Evolutionary conservation across 2,113 vertebrate genomes (phyloP).

Genomic region (Cygnus buccinator): DNA sequence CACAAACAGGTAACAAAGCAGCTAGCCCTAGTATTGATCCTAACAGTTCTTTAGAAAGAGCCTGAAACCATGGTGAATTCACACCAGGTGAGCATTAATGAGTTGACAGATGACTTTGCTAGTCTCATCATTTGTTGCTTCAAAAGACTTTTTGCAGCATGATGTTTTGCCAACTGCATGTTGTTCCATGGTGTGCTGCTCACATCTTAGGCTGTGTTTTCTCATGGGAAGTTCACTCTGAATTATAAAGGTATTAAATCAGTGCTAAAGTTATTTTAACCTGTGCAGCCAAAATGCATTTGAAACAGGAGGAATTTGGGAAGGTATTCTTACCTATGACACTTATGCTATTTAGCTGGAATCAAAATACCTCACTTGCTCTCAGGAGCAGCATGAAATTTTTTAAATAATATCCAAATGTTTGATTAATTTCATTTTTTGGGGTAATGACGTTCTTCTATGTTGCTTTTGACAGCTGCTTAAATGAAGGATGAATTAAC

Average conservation of each 20-base stretch:
- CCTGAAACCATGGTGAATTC: not conserved
- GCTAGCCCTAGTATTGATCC: not conserved
- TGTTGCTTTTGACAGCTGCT: not conserved
- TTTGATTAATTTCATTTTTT: not conserved
- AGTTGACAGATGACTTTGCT: not conserved
- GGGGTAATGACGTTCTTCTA: not conserved
- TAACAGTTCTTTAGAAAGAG: not conserved
- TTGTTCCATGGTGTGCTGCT: not conserved
- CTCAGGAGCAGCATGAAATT: not conserved
- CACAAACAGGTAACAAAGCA: not conserved
- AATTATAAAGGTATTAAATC: not conserved
- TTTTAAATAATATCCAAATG: not conserved
- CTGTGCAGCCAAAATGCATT: not conserved
- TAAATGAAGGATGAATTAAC: not conserved
- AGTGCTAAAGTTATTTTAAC: not conserved
- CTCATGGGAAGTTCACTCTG: not conserved
- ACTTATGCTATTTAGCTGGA: rapidly evolving
- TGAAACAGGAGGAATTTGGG: not conserved
- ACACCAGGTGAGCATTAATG: not conserved
- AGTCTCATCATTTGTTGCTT: not conserved
- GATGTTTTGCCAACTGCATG: not conserved
- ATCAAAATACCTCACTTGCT: not conserved
- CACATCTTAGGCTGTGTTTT: not conserved
- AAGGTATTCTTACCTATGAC: not conserved
- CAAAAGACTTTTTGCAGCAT: not conserved